Evolutionary conservation across 2,888 invertebrate species (phyloP).

Genomic region (Lucinisca nassula): DNA sequence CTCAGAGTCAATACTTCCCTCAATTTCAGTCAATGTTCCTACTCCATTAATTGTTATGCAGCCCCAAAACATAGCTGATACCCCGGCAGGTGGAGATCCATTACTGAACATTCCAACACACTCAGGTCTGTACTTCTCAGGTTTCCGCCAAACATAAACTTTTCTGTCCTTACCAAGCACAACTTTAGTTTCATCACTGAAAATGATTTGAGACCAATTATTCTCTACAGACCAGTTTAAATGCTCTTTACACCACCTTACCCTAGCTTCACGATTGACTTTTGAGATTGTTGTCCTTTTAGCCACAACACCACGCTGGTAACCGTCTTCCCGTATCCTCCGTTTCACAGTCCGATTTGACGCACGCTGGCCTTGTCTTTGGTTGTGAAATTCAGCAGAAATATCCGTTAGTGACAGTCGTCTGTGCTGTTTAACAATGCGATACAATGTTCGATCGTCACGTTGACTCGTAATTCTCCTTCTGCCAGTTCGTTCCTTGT

Average conservation of each 20-base stretch:
- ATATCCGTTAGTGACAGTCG: neutral
- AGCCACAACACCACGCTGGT: no score
- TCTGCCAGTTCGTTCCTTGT: neutral
- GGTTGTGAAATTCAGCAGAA: neutral
- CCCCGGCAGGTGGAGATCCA: neutral
- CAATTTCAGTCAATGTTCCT: no score
- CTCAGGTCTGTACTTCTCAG: neutral
- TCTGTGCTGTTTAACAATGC: neutral
- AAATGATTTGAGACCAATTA: neutral
- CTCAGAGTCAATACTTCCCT: no score
- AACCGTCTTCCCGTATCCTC: neutral
- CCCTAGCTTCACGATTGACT: neutral
- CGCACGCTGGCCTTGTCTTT: neutral
- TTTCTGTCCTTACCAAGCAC: neutral
- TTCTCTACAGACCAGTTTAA: neutral
- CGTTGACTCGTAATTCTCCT: neutral
- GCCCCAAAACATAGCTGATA: neutral
- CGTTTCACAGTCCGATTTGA: neutral
- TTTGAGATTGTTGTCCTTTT: neutral
- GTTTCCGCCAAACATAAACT: neutral
- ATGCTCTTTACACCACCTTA: neutral
- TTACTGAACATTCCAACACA: neutral
- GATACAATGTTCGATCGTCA: neutral
- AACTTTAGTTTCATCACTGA: conserved; percentile 5
- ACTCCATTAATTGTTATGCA: neutral